phyloP scores from a whole-genome alignment of 2,797 vertebrate species.

The Falco peregrinus region DNA sequence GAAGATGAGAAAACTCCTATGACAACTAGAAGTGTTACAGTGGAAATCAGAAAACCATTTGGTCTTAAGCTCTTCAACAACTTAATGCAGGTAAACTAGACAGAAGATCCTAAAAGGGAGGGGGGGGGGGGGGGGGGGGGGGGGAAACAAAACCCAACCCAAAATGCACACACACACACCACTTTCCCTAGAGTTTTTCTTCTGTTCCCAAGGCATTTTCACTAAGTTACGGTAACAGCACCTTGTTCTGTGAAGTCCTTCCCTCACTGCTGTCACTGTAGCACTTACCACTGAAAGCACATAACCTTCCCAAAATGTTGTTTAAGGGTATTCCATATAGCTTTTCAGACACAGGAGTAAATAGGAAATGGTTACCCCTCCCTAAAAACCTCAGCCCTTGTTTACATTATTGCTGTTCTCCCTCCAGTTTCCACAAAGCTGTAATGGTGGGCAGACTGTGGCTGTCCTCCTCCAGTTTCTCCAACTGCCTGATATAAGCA shows the following conservation, averaged over 20 bases:
- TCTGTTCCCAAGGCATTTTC: not conserved
- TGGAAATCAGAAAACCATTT: not conserved
- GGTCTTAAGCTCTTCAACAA: not conserved
- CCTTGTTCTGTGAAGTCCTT: not conserved
- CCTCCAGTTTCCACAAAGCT: not conserved
- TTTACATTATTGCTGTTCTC: not conserved
- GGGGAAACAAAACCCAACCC: too few species aligned
- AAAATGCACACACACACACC: not conserved
- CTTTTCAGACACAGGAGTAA: not conserved
- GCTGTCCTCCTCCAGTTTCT: not conserved
- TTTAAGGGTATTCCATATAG: not conserved
- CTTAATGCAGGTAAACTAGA: not conserved
- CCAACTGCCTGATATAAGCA: not conserved
- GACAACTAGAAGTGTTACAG: not conserved
- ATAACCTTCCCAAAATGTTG: not conserved
- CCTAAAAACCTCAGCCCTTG: not conserved
- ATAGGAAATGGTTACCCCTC: not conserved
- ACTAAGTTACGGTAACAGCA: accelerated
- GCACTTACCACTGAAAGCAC: not conserved
- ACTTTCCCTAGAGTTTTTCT: not conserved
- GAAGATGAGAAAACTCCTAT: not conserved
- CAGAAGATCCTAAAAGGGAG: not conserved
- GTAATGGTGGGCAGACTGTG: accelerated
- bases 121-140: too few species aligned
- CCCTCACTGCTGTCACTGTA: not conserved